These are phyloP conservation scores for Byasa hedistus DNA, from an alignment of 2,888 invertebrate genomes.

Conservation along the genomic window DNA sequence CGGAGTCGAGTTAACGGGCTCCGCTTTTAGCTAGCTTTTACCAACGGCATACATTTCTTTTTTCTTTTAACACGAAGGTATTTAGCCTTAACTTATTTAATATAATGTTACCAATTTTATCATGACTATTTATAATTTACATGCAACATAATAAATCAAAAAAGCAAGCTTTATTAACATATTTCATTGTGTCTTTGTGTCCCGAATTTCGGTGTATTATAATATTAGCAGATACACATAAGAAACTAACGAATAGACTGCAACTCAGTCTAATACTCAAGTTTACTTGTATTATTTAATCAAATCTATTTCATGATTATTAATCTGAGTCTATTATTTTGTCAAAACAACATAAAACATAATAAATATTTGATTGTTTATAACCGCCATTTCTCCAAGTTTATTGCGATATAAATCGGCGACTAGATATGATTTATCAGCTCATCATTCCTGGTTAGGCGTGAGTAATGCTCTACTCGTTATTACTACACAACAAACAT, in stretches of 20 bases:
- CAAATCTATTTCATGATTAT: no score
- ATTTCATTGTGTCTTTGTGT: no score
- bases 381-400: constrained; percentile 62
- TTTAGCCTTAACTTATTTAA: neutral
- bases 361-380: constrained; percentile 72
- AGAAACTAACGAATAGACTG: no score
- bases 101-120: neutral
- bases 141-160: no score
- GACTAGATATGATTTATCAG: constrained; percentile 76
- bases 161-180: no score
- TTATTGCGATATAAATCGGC: constrained; percentile 76
- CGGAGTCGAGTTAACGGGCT: constrained; percentile 66
- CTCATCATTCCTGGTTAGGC: constrained; percentile 74
- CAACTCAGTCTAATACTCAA: no score
- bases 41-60: constrained; percentile 20
- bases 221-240: no score
- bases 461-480: constrained; percentile 66
- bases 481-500: constrained; percentile 66
- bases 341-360: constrained; percentile 38
- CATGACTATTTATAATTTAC: no score
- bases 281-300: no score
- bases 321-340: neutral
- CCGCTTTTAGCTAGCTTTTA: constrained; percentile 44
- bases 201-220: no score
- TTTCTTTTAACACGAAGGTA: constrained; percentile 37